Percentiles rank a stretch among this genome's conserved stretches.
Evolutionary conservation across 37 sponge, comb jelly and placozoan species (phyloP).

Genomic region (Petrosia ficiformis): DNA sequence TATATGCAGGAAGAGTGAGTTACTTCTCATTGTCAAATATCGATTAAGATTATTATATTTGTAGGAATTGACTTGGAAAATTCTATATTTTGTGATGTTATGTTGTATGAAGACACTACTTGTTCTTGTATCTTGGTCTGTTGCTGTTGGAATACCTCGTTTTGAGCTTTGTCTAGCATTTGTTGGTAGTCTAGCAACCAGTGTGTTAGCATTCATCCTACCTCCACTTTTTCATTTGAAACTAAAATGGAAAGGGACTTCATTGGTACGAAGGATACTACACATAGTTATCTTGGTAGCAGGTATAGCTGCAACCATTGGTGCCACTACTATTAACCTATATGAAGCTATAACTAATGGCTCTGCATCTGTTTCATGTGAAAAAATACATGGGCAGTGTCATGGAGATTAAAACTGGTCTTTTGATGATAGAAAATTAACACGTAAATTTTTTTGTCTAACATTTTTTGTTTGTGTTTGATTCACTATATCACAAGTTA

Average conservation of each 20-base stretch:
- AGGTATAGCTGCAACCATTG: conserved; percentile 50
- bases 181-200: conserved; percentile 77
- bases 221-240: conserved; percentile 79
- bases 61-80: neutral
- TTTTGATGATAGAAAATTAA: too few species aligned
- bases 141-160: conserved; percentile 70
- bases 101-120: conserved; percentile 47
- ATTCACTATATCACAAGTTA: too few species aligned
- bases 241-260: conserved; percentile 37
- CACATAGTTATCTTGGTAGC: conserved; percentile 45
- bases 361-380: too few species aligned
- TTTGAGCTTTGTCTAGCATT: conserved; percentile 73
- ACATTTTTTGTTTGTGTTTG: too few species aligned
- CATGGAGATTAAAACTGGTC: too few species aligned
- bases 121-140: conserved; percentile 62
- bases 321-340: conserved; percentile 55
- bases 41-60: neutral
- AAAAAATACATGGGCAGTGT: too few species aligned
- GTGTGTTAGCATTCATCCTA: conserved; percentile 69
- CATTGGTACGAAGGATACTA: conserved; percentile 24
- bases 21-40: neutral
- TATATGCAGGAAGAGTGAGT: neutral
- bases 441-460: too few species aligned
- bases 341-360: conserved; percentile 60
- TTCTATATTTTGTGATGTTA: conserved; percentile 9